Base-by-base conservation (phyloP, 2,888 invertebrate genomes). In the Gnatocerus cornutus region DNA sequence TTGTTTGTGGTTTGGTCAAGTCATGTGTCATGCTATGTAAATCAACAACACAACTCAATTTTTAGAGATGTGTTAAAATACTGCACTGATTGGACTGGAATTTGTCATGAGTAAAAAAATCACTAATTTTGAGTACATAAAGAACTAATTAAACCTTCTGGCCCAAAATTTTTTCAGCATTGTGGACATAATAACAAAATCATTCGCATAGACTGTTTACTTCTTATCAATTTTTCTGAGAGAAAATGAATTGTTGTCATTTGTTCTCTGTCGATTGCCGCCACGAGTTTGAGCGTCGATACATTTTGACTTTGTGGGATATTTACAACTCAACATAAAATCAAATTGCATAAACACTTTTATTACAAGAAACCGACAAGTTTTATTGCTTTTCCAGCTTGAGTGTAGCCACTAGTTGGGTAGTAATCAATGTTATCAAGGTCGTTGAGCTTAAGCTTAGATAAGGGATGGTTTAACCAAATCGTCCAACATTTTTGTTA, bases 401-500 rank as follows among this genome's bases (percentile, higher is more conserved):
- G 46, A 43, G 39, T 41, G 30, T 43, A 13, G 30, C 48, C 39
- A 59, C 59, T 59, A 62, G 52, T 63, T 62, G 21, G 27, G 27
- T 3, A 12, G 52, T 52, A 63, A 63, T 63, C 53, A 63, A 63
- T 53, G 63, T 53, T 53, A 63, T 53, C 63, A 53, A 63, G 53
- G 53, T 27, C 30, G 63, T 37, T 27, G 62, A 27, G 52, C 63
- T 62, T 62, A 62, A 50, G 27, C 41, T 43, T 3, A 27, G 63
- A 63, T 63, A 63, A 63, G 63, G 53, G 63, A 63, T 63, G 53
- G 29, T 46, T 46, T 46, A 30, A 10, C 10, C 4, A 14, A 43
- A 37, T 14, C 37, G 50, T 37, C 29, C 45, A 43, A 58, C 45
- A 58, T 58, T 10, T 58, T 43, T 37, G 27, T 27, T 10, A 29